Conservation (phyloP, 2,888 invertebrate genomes). For the Cyclophora albipunctata region DNA sequence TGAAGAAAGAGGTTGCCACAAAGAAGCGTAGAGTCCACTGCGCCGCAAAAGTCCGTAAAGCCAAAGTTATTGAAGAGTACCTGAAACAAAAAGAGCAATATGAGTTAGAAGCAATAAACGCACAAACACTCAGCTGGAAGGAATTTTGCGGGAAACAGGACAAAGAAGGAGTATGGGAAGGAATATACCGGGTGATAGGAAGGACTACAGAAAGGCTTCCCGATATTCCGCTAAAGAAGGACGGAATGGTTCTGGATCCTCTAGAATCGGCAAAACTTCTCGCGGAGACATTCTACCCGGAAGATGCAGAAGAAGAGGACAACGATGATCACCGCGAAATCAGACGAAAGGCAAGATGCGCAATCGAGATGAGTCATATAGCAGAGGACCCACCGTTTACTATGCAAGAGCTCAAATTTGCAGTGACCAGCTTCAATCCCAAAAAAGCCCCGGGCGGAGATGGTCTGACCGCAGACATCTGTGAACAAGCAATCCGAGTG, state of each 20-base stretch:
- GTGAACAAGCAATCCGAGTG: constrained; percentile 7
- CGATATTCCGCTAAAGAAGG: constrained; percentile 1
- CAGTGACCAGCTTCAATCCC: constrained; percentile 1
- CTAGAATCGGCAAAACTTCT: neutral
- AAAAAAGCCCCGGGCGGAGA: constrained; percentile 8
- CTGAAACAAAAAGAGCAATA: no score
- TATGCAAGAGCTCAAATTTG: neutral
- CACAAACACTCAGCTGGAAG: no score
- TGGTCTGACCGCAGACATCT: constrained; percentile 15
- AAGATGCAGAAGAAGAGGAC: neutral
- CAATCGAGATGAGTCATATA: neutral
- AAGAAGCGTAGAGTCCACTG: no score
- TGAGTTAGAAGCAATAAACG: no score
- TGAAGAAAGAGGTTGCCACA: no score
- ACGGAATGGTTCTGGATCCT: neutral
- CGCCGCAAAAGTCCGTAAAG: no score
- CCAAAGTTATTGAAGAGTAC: no score
- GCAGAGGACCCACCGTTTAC: neutral
- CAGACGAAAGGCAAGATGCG: neutral
- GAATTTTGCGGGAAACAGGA: no score
- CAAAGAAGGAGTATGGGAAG: no score
- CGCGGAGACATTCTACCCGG: constrained; percentile 1
- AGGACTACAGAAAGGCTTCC: neutral
- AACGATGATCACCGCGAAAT: neutral
- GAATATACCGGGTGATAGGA: constrained; percentile 1